Evolutionary conservation across 2,797 vertebrate species (phyloP).

Genomic region (Carduelis carduelis): DNA sequence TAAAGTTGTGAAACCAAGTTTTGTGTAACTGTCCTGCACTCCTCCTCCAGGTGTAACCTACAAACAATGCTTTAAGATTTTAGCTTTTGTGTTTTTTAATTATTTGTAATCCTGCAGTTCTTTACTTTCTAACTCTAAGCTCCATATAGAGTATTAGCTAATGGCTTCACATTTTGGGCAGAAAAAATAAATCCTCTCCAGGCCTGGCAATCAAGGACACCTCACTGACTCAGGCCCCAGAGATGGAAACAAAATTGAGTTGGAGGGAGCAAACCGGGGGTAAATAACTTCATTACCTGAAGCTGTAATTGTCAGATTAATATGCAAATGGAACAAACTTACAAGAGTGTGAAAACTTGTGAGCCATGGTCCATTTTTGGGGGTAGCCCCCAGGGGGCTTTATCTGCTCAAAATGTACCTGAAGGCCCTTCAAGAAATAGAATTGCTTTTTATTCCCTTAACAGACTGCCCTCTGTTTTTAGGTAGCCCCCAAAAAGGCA

Average conservation of each 20-base stretch:
- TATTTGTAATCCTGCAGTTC: background rate
- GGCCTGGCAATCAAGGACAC: background rate
- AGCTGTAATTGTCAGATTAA: background rate
- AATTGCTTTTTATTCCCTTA: background rate
- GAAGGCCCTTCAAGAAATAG: background rate
- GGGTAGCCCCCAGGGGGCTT: background rate
- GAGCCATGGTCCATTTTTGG: rapidly evolving
- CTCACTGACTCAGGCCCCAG: background rate
- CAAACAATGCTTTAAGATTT: background rate
- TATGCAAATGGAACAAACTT: background rate
- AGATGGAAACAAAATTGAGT: rapidly evolving
- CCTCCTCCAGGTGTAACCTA: rapidly evolving
- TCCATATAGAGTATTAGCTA: rapidly evolving
- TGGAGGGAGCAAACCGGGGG: background rate
- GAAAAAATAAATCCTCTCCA: rapidly evolving
- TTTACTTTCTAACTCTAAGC: background rate
- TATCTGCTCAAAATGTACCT: background rate
- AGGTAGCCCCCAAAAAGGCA: background rate
- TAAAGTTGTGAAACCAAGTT: background rate
- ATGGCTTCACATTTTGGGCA: background rate
- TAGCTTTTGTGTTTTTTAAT: background rate
- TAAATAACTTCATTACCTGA: background rate
- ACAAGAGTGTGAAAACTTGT: rapidly evolving
- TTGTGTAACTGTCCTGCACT: background rate
- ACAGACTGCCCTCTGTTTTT: background rate